Conservation (phyloP, 2,113 vertebrate species). For the Nothocercus nigrocapillus region DNA sequence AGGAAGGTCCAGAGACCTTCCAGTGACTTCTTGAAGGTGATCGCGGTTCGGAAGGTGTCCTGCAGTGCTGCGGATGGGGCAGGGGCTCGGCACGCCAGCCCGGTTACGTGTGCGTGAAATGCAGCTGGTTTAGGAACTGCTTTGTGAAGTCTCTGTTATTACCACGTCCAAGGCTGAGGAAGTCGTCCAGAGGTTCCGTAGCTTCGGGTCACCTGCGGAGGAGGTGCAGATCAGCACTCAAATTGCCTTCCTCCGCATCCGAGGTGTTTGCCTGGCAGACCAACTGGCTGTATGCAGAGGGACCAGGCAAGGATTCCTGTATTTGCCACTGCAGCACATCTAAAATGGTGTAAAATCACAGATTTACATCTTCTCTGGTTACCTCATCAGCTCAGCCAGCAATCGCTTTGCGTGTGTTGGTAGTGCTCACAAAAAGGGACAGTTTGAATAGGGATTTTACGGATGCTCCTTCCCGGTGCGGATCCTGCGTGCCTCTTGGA, state of each 20-base stretch:
- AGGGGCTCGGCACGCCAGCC: neutral
- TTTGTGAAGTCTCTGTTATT: too few relatives aligned
- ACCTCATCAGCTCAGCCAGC: neutral
- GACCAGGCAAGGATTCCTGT: too few relatives aligned
- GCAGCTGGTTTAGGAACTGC: too few relatives aligned
- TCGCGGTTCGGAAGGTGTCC: neutral
- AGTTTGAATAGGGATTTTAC: neutral
- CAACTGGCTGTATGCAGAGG: too few relatives aligned
- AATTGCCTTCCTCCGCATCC: too few relatives aligned
- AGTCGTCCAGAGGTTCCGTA: too few relatives aligned
- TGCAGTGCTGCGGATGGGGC: neutral
- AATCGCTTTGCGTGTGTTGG: neutral
- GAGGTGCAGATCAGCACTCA: too few relatives aligned
- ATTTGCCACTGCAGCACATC: too few relatives aligned
- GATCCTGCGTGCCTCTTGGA: neutral
- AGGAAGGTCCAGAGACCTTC: neutral
- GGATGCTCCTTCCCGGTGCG: neutral
- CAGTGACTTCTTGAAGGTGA: neutral
- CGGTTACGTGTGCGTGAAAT: neutral
- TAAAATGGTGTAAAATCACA: neutral
- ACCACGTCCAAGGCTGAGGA: too few relatives aligned
- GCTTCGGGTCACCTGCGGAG: too few relatives aligned
- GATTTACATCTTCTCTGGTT: neutral
- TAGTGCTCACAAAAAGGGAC: neutral
- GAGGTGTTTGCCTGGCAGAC: too few relatives aligned